These are phyloP conservation scores for Venusia cambrica DNA, from an alignment of 2,888 invertebrate species.

Conservation along the genomic window DNA sequence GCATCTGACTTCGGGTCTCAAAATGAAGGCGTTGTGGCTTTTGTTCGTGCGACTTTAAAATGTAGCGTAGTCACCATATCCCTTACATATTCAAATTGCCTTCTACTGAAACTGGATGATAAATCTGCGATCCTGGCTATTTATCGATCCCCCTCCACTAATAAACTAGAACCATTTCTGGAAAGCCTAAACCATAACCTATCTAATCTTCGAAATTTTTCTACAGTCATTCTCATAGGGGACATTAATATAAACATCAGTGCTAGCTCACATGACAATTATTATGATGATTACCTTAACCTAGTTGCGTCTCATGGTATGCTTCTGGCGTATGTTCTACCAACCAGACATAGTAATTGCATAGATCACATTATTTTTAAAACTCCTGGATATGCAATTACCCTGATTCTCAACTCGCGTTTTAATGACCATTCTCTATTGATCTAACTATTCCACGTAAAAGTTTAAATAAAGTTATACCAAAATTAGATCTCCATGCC, in stretches of 20 bases:
- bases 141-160: background rate
- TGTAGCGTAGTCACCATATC: background rate
- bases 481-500: too few relatives aligned
- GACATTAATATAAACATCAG: background rate
- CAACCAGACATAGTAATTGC: too few relatives aligned
- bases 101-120: background rate
- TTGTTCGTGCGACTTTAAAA: background rate
- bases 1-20: background rate
- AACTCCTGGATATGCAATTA: too few relatives aligned
- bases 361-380: too few relatives aligned
- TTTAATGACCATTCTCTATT: too few relatives aligned
- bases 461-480: too few relatives aligned
- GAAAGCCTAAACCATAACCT: background rate
- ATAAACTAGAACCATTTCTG: background rate
- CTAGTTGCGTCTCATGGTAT: background rate
- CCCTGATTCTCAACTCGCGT: too few relatives aligned
- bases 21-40: background rate
- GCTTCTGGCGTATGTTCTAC: background rate
- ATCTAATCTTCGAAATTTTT: background rate
- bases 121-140: background rate
- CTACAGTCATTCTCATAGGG: background rate
- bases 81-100: background rate
- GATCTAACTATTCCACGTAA: too few relatives aligned
- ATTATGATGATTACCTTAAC: background rate
- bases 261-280: background rate